These are phyloP conservation scores for Galaxias olidus DNA, from an alignment of 2,797 vertebrate genomes.

Conservation along the genomic window DNA sequence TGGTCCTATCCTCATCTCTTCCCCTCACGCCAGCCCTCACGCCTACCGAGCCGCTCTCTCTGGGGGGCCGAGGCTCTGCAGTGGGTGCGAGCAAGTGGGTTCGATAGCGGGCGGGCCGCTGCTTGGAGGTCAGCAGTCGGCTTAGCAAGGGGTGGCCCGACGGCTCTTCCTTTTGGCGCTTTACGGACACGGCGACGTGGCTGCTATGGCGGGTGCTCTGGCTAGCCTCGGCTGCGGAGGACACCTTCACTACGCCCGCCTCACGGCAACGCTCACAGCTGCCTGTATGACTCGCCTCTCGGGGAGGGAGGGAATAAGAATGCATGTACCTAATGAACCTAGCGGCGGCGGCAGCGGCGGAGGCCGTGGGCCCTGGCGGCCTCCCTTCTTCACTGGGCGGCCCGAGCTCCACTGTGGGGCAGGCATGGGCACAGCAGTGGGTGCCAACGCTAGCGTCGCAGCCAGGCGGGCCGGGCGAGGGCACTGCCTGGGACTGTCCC, in stretches of 20 bases:
- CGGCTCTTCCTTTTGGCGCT: slow-evolving; percentile 71
- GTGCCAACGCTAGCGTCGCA: slow-evolving; percentile 50
- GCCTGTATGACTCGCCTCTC: slow-evolving; percentile 78
- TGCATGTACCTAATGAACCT: slow-evolving; percentile 88
- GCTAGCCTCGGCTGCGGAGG: slow-evolving; percentile 65
- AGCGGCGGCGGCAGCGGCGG: slow-evolving; percentile 77
- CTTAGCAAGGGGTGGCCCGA: slow-evolving; percentile 76
- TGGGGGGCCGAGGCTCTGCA: slow-evolving; percentile 40
- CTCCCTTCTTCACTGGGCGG: slow-evolving; percentile 79
- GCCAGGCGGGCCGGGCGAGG: slow-evolving; percentile 69
- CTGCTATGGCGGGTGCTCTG: slow-evolving; percentile 54
- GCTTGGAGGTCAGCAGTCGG: slow-evolving; percentile 78
- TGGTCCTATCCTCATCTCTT: slow-evolving; percentile 28
- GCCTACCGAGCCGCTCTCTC: slow-evolving; percentile 48
- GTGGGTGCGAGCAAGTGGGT: slow-evolving; percentile 52
- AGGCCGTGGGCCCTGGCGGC: slow-evolving; percentile 70
- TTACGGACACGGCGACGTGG: slow-evolving; percentile 72
- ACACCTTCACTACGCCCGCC: slow-evolving; percentile 52
- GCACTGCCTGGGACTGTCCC: slow-evolving; percentile 52
- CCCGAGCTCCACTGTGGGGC: slow-evolving; percentile 70
- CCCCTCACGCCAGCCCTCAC: slow-evolving; percentile 31
- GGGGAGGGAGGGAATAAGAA: slow-evolving; percentile 85
- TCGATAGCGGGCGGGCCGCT: slow-evolving; percentile 64
- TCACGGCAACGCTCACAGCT: slow-evolving; percentile 83
- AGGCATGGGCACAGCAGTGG: slow-evolving; percentile 68